Conservation (phyloP, 2,888 invertebrate genomes). For the Sepiola atlantica region DNA sequence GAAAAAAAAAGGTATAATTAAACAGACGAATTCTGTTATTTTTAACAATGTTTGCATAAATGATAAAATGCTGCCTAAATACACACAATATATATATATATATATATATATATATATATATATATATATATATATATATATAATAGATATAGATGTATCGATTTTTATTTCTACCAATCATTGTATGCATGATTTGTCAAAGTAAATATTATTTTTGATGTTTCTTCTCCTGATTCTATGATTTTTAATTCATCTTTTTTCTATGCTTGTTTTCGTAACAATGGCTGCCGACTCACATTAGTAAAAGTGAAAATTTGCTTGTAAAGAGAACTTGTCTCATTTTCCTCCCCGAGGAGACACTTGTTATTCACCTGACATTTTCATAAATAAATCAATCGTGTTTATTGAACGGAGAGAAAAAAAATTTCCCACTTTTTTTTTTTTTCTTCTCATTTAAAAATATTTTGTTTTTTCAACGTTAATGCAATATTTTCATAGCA, state of each 20-base stretch:
- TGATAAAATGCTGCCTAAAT: no score
- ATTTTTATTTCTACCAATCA: neutral
- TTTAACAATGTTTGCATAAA: no score
- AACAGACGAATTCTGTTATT: no score
- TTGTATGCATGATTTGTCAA: neutral
- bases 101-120: no score
- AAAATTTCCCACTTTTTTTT: neutral
- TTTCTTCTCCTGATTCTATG: neutral
- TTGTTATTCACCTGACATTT: neutral
- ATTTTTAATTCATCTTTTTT: no score
- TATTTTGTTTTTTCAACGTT: neutral
- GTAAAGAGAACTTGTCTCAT: neutral
- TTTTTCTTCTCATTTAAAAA: neutral
- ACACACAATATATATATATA: no score
- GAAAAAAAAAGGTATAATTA: no score
- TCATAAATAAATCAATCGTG: neutral
- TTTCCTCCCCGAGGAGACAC: neutral
- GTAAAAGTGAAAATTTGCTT: neutral
- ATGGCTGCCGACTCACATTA: neutral
- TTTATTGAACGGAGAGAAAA: neutral
- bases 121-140: no score
- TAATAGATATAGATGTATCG: no score
- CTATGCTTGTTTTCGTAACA: neutral
- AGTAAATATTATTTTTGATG: neutral
- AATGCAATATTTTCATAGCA: neutral